phyloP scores from a whole-genome alignment of 1,140 invertebrate genomes.

The Panagrolaimus sp. region DNA sequence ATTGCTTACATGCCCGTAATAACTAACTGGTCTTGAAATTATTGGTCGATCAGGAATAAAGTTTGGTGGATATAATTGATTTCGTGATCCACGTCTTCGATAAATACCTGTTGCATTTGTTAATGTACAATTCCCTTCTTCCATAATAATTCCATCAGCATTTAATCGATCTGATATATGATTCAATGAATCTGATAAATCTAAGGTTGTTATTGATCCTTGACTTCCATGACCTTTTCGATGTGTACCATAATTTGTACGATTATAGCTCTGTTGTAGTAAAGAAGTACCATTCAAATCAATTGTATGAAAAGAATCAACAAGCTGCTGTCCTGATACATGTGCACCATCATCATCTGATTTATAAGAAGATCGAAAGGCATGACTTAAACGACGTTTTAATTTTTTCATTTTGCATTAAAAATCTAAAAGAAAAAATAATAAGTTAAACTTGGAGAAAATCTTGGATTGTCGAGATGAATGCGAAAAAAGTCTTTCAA shows the following conservation, averaged over 20 bases:
- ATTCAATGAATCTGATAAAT: conserved; percentile 11
- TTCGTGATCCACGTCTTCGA: background rate
- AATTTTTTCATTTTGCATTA: conserved; percentile 12
- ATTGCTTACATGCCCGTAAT: background rate
- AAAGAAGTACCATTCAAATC: background rate
- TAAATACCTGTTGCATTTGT: background rate
- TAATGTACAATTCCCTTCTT: background rate
- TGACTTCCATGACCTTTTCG: background rate
- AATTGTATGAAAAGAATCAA: background rate
- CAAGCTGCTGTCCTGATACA: background rate
- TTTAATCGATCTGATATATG: background rate
- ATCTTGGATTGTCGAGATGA: no score
- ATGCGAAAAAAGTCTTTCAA: no score
- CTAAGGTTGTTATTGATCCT: background rate
- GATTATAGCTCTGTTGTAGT: background rate
- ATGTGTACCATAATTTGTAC: background rate
- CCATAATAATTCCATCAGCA: conserved; percentile 1
- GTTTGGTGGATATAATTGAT: background rate
- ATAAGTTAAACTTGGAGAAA: no score
- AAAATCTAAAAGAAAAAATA: background rate
- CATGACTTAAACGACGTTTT: conserved; percentile 3
- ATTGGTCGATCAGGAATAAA: conserved; percentile 1
- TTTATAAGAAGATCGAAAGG: background rate
- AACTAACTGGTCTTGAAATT: conserved; percentile 2
- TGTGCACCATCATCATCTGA: background rate